Percentiles rank a stretch among this genome's conserved stretches.
phyloP scores from a whole-genome alignment of 2,113 vertebrate genomes.

The Pundamilia nyererei region DNA sequence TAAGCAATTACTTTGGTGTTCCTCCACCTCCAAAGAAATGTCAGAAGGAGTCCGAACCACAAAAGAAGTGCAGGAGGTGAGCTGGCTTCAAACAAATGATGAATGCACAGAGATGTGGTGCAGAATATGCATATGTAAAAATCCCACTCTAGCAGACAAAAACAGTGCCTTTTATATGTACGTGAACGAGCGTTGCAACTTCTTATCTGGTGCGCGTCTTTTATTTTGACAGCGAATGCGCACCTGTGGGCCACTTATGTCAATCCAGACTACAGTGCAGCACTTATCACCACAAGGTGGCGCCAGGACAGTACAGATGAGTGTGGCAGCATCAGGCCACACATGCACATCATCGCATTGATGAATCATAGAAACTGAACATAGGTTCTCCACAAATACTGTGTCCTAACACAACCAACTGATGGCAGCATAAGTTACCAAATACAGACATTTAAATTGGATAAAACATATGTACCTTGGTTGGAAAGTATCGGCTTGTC shows the following conservation, averaged over 20 bases:
- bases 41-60: not conserved
- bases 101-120: not conserved
- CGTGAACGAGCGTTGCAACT: not conserved
- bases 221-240: not conserved
- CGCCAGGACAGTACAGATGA: not conserved
- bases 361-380: slow-evolving; percentile 27
- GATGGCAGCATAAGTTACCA: slow-evolving; percentile 4
- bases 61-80: not conserved
- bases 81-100: not conserved
- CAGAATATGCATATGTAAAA: not conserved
- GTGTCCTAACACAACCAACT: not conserved
- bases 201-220: not conserved
- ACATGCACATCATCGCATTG: slow-evolving; percentile 28
- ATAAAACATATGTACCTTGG: slow-evolving; percentile 75
- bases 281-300: slow-evolving; percentile 28
- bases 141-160: not conserved
- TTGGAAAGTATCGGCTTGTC: slow-evolving; percentile 96
- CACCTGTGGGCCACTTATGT: not conserved
- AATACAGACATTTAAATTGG: not conserved
- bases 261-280: not conserved
- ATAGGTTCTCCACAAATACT: not conserved
- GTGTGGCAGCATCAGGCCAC: slow-evolving; percentile 6
- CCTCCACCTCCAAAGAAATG: not conserved
- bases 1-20: not conserved
- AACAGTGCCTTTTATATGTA: not conserved